Percentiles rank a stretch among this genome's conserved stretches.
phyloP scores from a whole-genome alignment of 1,140 invertebrate species.

The Xylocopa sonorina region DNA sequence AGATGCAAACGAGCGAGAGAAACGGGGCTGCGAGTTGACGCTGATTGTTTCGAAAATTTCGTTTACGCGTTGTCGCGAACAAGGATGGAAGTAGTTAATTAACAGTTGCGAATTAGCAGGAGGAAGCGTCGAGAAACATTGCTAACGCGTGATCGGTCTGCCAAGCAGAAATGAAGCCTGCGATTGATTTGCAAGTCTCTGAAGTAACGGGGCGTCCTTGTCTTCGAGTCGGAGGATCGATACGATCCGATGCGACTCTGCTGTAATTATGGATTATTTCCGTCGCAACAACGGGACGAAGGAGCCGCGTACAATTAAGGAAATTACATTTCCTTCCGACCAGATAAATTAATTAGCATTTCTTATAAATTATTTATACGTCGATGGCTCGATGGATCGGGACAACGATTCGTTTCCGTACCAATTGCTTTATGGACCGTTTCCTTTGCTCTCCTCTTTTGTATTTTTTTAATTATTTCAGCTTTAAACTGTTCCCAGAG shows the following conservation, averaged over 20 bases:
- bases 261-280: neutral
- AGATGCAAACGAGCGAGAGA: neutral
- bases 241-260: neutral
- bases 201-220: neutral
- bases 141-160: slow-evolving; percentile 25
- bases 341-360: slow-evolving; percentile 3
- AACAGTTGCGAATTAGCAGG: slow-evolving; percentile 16
- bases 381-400: neutral
- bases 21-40: neutral
- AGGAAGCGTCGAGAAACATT: neutral
- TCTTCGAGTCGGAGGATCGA: neutral
- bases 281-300: neutral
- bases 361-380: neutral
- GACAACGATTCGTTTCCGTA: no score
- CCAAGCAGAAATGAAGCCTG: neutral
- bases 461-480: neutral
- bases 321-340: neutral
- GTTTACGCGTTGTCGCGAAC: neutral
- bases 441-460: neutral
- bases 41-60: neutral
- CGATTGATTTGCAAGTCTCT: slow-evolving; percentile 32
- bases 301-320: slow-evolving; percentile 15
- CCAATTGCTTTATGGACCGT: neutral
- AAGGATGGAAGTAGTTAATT: neutral
- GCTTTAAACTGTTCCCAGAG: neutral